phyloP scores from a whole-genome alignment of 2,888 invertebrate genomes.

The Amphipoea oculea region DNA sequence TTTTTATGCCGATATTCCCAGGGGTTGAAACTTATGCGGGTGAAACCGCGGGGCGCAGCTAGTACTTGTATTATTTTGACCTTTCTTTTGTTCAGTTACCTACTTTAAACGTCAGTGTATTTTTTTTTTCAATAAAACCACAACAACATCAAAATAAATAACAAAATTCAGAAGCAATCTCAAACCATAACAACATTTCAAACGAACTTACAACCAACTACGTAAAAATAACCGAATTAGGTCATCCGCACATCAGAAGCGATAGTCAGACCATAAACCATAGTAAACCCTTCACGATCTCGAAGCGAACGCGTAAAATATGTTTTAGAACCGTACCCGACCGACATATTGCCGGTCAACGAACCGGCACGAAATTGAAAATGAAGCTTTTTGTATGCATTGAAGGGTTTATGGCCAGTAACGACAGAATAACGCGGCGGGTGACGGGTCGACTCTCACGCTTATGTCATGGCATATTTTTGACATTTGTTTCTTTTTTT shows the following conservation, averaged over 20 bases:
- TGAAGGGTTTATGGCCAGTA: constrained; percentile 77
- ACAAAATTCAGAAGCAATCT: constrained; percentile 30
- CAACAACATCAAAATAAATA: background rate
- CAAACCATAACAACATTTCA: constrained; percentile 17
- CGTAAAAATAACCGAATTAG: constrained; percentile 61
- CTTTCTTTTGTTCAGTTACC: too few species aligned
- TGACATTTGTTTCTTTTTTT: constrained; percentile 42
- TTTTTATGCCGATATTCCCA: too few species aligned
- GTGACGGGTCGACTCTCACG: constrained; percentile 52
- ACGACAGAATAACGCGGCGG: constrained; percentile 64
- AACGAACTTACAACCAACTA: constrained; percentile 37
- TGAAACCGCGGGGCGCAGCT: too few species aligned
- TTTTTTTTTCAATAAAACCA: background rate
- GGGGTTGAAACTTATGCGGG: too few species aligned
- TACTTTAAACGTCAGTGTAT: background rate
- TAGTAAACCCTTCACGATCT: constrained; percentile 72
- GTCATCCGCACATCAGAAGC: constrained; percentile 67
- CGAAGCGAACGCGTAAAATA: constrained; percentile 77
- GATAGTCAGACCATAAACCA: constrained; percentile 76
- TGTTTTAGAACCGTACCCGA: constrained; percentile 78
- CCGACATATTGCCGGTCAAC: constrained; percentile 76
- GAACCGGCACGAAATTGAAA: constrained; percentile 79
- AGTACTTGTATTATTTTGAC: too few species aligned
- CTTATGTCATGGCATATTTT: constrained; percentile 57
- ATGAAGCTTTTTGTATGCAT: constrained; percentile 84